Conservation (phyloP, 2,888 invertebrate genomes). For the Acanthopleura granulata region DNA sequence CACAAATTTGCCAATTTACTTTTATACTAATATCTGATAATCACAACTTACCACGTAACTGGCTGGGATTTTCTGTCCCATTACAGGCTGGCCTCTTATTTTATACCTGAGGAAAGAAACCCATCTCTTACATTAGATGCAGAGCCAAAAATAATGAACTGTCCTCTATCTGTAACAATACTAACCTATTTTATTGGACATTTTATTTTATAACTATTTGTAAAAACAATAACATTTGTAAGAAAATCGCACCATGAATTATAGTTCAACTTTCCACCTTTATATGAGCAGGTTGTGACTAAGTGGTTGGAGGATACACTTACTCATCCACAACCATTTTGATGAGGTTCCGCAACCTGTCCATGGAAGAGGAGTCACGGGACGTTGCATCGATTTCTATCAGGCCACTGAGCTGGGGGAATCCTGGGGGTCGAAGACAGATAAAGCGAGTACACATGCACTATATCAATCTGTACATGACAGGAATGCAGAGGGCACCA, state of each 20-base stretch:
- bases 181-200: background rate
- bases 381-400: constrained; percentile 49
- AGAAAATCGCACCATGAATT: too few species aligned
- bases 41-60: constrained; percentile 59
- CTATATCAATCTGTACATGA: too few species aligned
- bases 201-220: background rate
- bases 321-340: constrained; percentile 53
- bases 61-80: constrained; percentile 65
- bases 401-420: constrained; percentile 50
- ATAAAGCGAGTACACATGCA: too few species aligned
- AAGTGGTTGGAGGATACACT: too few species aligned
- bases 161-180: background rate
- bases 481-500: too few species aligned
- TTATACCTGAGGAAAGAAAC: constrained; percentile 42
- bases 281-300: too few species aligned
- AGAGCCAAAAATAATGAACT: too few species aligned
- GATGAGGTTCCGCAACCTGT: constrained; percentile 50
- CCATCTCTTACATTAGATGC: background rate
- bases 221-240: too few species aligned
- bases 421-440: constrained; percentile 42
- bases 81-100: constrained; percentile 53
- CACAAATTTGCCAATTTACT: too few species aligned
- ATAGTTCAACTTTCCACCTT: too few species aligned
- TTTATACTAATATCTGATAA: background rate
- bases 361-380: constrained; percentile 49